A percentile compares a stretch with the other conserved stretches of the same genome.
These are phyloP conservation scores for Galerucella calmariensis DNA, from an alignment of 2,888 invertebrate species.

Conservation along the genomic window DNA sequence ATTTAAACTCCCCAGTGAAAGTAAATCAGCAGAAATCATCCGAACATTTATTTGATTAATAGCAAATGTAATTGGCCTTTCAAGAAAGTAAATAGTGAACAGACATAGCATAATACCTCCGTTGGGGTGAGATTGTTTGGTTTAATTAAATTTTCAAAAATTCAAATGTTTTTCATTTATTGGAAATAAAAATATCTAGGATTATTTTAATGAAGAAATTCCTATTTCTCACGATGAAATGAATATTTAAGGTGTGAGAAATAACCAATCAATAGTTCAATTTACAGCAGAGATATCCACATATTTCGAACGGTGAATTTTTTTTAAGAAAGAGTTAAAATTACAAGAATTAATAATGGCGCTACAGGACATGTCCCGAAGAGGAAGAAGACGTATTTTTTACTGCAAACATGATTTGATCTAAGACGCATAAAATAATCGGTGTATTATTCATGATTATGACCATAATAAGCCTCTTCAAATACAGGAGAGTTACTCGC, in stretches of 20 bases:
- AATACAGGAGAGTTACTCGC: too few species aligned
- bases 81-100: slow-evolving; percentile 23
- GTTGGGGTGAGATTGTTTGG: slow-evolving; percentile 1
- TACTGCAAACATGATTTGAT: too few species aligned
- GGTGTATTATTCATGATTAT: too few species aligned
- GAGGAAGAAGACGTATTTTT: too few species aligned
- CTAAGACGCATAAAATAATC: too few species aligned
- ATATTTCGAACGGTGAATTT: neutral
- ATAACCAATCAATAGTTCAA: neutral
- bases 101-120: slow-evolving; percentile 17
- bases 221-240: neutral
- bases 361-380: too few species aligned
- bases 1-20: slow-evolving; percentile 35
- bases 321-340: too few species aligned
- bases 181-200: too few species aligned
- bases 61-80: slow-evolving; percentile 39
- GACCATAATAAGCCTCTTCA: too few species aligned
- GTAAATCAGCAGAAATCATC: slow-evolving; percentile 43
- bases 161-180: too few species aligned
- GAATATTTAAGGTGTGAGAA: neutral
- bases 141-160: slow-evolving; percentile 10
- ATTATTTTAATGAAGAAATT: too few species aligned
- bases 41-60: slow-evolving; percentile 39
- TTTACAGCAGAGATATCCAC: neutral
- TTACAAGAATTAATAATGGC: too few species aligned